Evolutionary conservation across 2,797 vertebrate species (phyloP).

Genomic region (Rhodeus uyekii): DNA sequence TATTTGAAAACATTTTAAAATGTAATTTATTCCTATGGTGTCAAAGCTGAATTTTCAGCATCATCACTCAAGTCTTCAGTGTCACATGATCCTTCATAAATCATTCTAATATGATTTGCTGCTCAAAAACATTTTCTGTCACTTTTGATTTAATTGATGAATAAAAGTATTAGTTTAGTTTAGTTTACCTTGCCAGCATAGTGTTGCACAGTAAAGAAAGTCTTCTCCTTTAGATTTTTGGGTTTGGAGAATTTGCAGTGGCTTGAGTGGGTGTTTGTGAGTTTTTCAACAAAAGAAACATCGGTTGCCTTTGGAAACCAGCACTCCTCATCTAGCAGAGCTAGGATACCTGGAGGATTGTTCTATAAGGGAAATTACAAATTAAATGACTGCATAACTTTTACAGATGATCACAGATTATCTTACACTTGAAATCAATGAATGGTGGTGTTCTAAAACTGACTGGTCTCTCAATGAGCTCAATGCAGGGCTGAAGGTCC

Average conservation of each 20-base stretch:
- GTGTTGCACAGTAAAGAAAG: slow-evolving; percentile 91
- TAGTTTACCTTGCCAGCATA: slow-evolving; percentile 90
- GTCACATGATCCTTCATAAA: no score
- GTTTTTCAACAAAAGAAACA: slow-evolving; percentile 93
- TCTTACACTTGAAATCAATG: background rate
- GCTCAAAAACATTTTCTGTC: no score
- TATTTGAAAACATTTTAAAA: no score
- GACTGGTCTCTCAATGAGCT: slow-evolving; percentile 86
- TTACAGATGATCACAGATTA: background rate
- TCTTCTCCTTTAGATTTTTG: slow-evolving; percentile 96
- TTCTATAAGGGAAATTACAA: slow-evolving; percentile 77
- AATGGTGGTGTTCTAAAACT: slow-evolving; percentile 53
- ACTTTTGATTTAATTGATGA: background rate
- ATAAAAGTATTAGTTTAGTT: background rate
- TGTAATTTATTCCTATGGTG: no score
- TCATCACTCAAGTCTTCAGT: no score
- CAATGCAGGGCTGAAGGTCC: slow-evolving; percentile 82
- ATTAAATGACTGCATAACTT: background rate
- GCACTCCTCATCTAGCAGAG: slow-evolving; percentile 95
- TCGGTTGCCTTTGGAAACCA: slow-evolving; percentile 99
- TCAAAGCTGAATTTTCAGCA: no score
- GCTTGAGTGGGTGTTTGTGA: slow-evolving; percentile 87
- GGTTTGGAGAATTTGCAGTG: slow-evolving; percentile 93
- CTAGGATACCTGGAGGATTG: slow-evolving; percentile 94
- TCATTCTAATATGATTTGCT: no score